Evolutionary conservation across 2,113 vertebrate species (phyloP).

Genomic region (Pedetes capensis): DNA sequence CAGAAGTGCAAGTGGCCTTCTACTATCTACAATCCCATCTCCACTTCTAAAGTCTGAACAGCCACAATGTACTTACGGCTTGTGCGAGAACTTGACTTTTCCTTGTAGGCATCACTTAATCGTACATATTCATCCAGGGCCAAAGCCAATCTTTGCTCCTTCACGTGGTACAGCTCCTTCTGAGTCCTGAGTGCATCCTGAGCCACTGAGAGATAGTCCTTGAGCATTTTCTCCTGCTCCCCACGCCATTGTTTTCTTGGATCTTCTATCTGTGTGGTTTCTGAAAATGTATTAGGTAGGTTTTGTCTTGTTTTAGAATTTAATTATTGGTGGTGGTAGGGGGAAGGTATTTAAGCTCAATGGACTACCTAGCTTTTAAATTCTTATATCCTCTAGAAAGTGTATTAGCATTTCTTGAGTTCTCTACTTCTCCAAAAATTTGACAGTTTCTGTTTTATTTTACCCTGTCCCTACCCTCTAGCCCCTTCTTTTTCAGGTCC

Average conservation of each 20-base stretch:
- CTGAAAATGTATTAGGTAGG: slow-evolving; percentile 69
- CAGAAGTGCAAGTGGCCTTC: neutral
- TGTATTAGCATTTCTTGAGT: neutral
- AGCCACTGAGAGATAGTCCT: slow-evolving; percentile 90
- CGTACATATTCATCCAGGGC: slow-evolving; percentile 88
- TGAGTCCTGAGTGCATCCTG: slow-evolving; percentile 88
- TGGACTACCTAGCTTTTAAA: neutral
- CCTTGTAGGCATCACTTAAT: slow-evolving; percentile 88
- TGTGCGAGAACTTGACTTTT: slow-evolving; percentile 89
- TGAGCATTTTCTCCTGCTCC: slow-evolving; percentile 91
- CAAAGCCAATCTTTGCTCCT: slow-evolving; percentile 89
- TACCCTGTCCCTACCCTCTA: too few species aligned
- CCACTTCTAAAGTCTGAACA: neutral
- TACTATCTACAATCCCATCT: neutral
- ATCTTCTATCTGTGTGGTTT: slow-evolving; percentile 91
- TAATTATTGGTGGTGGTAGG: neutral
- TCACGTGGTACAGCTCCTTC: slow-evolving; percentile 90
- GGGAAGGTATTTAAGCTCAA: neutral
- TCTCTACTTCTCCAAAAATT: neutral
- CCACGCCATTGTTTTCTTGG: slow-evolving; percentile 89
- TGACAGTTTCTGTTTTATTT: neutral
- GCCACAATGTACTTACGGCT: slow-evolving; percentile 85
- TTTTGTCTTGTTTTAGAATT: neutral
- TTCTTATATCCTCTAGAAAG: neutral
- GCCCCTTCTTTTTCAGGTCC: neutral